Percentiles rank a stretch among this genome's conserved stretches.
Conservation (phyloP, 2,888 invertebrate species). For the Zygaena filipendulae region DNA sequence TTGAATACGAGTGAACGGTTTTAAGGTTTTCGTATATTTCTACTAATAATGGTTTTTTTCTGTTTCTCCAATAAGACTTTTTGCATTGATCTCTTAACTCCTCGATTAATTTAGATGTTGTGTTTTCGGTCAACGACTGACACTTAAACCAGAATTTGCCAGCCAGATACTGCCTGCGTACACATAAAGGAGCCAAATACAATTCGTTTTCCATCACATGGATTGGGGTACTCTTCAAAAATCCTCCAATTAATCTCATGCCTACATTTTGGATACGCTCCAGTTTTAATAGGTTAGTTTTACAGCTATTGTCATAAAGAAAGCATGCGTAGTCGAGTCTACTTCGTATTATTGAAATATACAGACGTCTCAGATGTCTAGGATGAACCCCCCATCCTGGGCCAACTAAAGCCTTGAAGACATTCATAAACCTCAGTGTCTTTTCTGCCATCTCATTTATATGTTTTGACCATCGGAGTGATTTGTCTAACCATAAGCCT, state of each 20-base stretch:
- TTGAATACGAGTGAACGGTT: too few species aligned
- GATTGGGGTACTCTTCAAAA: constrained; percentile 11
- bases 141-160: too few species aligned
- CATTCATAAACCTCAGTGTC: constrained; percentile 16
- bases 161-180: too few species aligned
- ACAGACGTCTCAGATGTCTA: constrained; percentile 18
- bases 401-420: constrained; percentile 19
- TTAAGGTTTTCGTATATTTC: too few species aligned
- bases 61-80: too few species aligned
- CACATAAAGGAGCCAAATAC: too few species aligned
- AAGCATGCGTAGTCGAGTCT: too few species aligned
- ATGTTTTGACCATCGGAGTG: constrained; percentile 19
- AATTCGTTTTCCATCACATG: too few species aligned
- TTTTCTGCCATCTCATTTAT: constrained; percentile 17
- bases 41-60: too few species aligned
- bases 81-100: too few species aligned
- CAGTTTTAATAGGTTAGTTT: constrained; percentile 8
- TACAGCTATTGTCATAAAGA: constrained; percentile 8
- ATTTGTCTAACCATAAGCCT: constrained; percentile 20
- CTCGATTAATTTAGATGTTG: too few species aligned
- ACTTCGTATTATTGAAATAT: constrained; percentile 17
- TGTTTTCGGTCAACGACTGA: too few species aligned
- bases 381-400: constrained; percentile 21
- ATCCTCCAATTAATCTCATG: constrained; percentile 12
- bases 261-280: constrained; percentile 11